These are phyloP conservation scores for Phalacrocorax carbo DNA, from an alignment of 2,113 vertebrate species.

Conservation along the genomic window DNA sequence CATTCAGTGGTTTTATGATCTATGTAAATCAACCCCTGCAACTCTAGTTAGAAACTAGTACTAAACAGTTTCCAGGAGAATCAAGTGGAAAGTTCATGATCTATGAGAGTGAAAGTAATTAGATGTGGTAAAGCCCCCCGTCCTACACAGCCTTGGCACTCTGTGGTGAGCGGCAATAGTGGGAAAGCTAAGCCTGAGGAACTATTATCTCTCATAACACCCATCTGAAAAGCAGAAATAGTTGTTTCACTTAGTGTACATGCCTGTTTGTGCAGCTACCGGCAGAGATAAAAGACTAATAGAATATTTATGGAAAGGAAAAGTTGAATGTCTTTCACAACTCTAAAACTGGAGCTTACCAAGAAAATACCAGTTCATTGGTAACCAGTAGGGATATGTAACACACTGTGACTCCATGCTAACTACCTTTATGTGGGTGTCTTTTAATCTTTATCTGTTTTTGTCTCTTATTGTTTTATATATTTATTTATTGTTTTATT, in stretches of 20 bases:
- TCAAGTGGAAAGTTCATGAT: background rate
- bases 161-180: fast-evolving
- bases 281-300: background rate
- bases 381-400: fast-evolving
- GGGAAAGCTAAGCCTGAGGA: background rate
- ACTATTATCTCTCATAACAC: background rate
- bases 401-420: background rate
- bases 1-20: background rate
- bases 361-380: background rate
- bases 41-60: background rate
- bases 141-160: background rate
- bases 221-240: background rate
- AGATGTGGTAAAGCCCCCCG: background rate
- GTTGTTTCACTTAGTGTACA: background rate
- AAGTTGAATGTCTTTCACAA: background rate
- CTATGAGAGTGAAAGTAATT: background rate
- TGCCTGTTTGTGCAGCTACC: background rate
- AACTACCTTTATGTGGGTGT: background rate
- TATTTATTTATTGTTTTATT: background rate
- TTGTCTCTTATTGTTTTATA: background rate
- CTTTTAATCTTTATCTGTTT: background rate
- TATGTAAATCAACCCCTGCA: background rate
- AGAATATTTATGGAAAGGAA: background rate
- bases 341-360: background rate
- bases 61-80: background rate